These are phyloP conservation scores for Oscarella lobularis DNA, from an alignment of 37 sponge, comb jelly and placozoan species.

Conservation along the genomic window DNA sequence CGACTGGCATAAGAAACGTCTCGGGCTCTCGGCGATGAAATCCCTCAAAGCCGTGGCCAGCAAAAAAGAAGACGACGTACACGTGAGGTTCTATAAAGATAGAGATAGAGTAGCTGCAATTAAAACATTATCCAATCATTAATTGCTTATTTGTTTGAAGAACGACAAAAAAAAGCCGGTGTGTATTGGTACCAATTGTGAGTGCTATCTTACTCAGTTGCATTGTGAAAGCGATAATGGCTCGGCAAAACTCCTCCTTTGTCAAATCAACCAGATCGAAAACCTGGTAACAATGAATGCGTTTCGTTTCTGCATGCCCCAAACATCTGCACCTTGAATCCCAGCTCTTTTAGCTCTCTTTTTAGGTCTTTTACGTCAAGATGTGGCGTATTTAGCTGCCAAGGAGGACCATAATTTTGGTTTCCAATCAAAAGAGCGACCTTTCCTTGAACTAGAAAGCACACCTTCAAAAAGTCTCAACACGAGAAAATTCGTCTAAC, in stretches of 20 bases:
- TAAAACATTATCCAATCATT: too few species aligned
- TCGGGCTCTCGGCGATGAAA: background rate
- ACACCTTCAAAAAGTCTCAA: too few species aligned
- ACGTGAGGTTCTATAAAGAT: conserved; percentile 16
- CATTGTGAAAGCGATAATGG: background rate
- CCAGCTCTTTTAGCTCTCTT: background rate
- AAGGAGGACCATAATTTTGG: background rate
- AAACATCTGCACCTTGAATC: background rate
- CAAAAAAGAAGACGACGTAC: conserved; percentile 45
- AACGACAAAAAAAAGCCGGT: too few species aligned
- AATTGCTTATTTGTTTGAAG: too few species aligned
- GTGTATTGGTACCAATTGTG: background rate
- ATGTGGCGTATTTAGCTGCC: background rate
- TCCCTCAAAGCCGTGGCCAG: conserved; percentile 62
- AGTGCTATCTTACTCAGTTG: background rate
- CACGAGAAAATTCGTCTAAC: too few species aligned
- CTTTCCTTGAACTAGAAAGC: background rate
- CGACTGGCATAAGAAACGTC: conserved; percentile 39
- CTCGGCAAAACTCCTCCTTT: background rate
- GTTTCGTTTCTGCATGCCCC: background rate
- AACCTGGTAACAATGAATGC: background rate
- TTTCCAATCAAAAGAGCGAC: background rate
- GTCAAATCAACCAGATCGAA: background rate
- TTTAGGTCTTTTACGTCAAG: background rate
- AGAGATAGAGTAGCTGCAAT: too few species aligned